phyloP scores from a whole-genome alignment of 2,113 vertebrate species.

The Colistium nudipinnis region DNA sequence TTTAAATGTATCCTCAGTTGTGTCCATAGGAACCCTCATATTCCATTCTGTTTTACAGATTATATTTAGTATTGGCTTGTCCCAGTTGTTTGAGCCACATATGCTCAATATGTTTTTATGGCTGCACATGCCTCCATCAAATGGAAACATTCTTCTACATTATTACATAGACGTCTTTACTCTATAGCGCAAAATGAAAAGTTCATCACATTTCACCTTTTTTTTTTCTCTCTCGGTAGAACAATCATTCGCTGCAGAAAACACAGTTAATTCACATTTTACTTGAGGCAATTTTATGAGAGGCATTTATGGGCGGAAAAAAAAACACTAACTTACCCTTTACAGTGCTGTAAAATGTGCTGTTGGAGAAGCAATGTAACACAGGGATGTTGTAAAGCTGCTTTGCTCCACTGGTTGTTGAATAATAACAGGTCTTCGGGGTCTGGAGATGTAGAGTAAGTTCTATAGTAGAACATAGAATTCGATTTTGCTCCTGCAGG shows the following conservation, averaged over 20 bases:
- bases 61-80: neutral
- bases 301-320: conserved; percentile 15
- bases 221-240: neutral
- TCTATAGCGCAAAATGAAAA: too few species aligned
- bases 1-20: neutral
- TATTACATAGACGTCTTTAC: too few species aligned
- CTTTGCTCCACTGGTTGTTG: conserved; percentile 42
- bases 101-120: neutral
- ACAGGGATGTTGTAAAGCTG: conserved; percentile 30
- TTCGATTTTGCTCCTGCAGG: conserved; percentile 26
- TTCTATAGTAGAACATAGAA: neutral
- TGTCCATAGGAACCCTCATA: neutral
- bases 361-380: conserved; percentile 26
- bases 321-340: conserved; percentile 26
- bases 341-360: conserved; percentile 46
- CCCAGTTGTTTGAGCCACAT: neutral
- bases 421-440: conserved; percentile 29
- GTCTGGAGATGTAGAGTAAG: neutral
- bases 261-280: neutral
- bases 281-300: neutral
- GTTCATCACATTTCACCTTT: neutral
- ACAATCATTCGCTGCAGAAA: neutral
- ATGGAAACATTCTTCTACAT: neutral
- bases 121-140: neutral
- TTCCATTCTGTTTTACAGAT: neutral